Base-by-base conservation (phyloP, 2,888 invertebrate genomes). In the Cistogaster globosa region DNA sequence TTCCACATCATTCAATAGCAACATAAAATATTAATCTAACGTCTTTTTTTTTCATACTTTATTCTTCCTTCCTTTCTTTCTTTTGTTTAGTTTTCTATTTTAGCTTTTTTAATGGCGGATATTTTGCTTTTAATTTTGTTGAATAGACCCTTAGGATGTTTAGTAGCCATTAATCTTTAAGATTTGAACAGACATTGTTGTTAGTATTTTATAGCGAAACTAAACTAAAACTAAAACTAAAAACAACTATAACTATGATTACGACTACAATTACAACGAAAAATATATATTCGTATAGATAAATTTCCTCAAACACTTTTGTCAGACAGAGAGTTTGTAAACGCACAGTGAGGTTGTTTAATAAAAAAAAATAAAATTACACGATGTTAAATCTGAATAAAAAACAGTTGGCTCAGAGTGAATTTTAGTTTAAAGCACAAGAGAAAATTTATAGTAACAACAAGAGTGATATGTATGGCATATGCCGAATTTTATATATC, bases 131-230 rank as follows among this genome's bases (percentile, higher is more conserved):
- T 32, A 78, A 55, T 78, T 78, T 55, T 69, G 75, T 63, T 74
- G 68, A 69, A 82, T 65, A 83, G 74, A 79, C 78, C 81, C 77
- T 82, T 85, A 71, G 82, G 82, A 82, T 85, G 85, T 85, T 85
- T 79, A 79, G 81, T 57, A 62, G 48, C 82, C 85, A 85, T 85
- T 85, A 85, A 85, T 85, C 85, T 85, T 85, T 71, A 82, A 85
- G 79, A 85, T 82, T 82, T 85, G 71, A 78, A 78, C 69, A 48
- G 69, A 71, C 75, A 63, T 62, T 53, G 69, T 45, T 62, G 76
- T 53, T 26, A 32, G 68, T 51, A 67, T 65, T 82, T 77, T 77
- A 82, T 82, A 71, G 65, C 57, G 51, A 51, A 80, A 71, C 38
- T 76, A 57, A 82, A 76, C 26, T 71, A 82, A 58, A 63, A 53